Evolutionary conservation across 2,113 vertebrate species (phyloP).

Genomic region (Alaudala cheleensis): DNA sequence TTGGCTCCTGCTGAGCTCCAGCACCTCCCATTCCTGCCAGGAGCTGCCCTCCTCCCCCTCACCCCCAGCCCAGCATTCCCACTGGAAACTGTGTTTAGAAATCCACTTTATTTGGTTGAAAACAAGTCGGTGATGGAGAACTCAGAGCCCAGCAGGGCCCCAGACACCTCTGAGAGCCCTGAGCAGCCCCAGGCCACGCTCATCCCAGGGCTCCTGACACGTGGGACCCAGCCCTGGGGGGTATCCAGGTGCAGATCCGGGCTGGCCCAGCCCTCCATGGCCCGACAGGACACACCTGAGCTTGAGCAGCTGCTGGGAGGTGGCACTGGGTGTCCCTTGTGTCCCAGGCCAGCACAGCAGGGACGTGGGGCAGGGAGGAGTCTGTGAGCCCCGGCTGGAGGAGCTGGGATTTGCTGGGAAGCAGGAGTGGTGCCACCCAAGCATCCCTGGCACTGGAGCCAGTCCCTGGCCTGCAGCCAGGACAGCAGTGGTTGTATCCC

Average conservation of each 20-base stretch:
- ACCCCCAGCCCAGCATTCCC: rapidly evolving
- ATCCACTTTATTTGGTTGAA: conserved; percentile 41
- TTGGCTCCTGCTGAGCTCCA: background rate
- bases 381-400: background rate
- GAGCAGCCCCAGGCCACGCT: rapidly evolving
- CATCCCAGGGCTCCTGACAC: background rate
- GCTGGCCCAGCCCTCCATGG: rapidly evolving
- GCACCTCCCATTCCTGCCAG: background rate
- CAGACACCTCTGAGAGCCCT: background rate
- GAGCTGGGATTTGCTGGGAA: background rate
- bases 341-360: background rate
- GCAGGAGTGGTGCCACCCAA: background rate
- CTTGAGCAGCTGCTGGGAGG: background rate
- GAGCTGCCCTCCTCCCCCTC: background rate
- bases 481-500: background rate
- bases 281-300: background rate
- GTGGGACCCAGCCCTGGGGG: background rate
- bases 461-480: background rate
- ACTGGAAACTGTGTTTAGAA: background rate
- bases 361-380: background rate
- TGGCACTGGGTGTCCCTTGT: background rate
- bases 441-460: background rate
- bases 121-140: background rate
- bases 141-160: rapidly evolving
- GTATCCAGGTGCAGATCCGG: background rate